Evolutionary conservation across 2,888 invertebrate species (phyloP), one percentile per base, ranked within the genome.

Genomic region (Serripes groenlandicus): DNA sequence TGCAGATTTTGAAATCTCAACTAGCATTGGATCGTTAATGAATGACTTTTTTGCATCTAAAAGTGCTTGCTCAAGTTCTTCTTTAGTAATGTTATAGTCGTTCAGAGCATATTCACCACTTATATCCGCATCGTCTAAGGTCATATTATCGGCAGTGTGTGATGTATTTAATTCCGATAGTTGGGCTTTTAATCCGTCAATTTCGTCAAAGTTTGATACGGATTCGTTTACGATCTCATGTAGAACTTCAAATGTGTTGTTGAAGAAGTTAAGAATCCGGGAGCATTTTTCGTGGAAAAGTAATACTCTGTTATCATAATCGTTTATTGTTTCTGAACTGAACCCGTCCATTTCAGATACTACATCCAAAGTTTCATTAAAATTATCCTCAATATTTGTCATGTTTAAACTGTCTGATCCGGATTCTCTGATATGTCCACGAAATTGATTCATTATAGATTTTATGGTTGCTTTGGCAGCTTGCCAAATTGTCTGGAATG

Each of bases 401-500:
- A n/a, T 11, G 28, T 64, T 64, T 7, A n/a, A 5, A 5, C 26
- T 23, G 2, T 75, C 75, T 9, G 28, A 34, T 11, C 42, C 75
- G 2, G 32, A 1, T 18, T 68, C 54, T 32, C 75, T 68, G 1
- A 49, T 26, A 18, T 58, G 3, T n/a, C 18, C 35, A 1, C 28
- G 18, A 11, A 68, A 60, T 11, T 15, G 23, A 21, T 81, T 52
- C 34, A 70, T 60, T n/a, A 85, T 21, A 7, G 64, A 15, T 30
- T 85, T 62, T 37, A 85, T 75, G 5, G 85, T 74, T 2, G 74
- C 76, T 49, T 76, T 76, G 23, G 85, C 81, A 1, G 81, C 79
- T 32, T 85, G 72, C 85, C 85, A 85, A 26, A 85, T 68, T 52
- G 75, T 76, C 54, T 82, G 79, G 23, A 77, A 37, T 5, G 54